These are phyloP conservation scores for Thyatira batis DNA, from an alignment of 2,888 invertebrate genomes.

Conservation along the genomic window DNA sequence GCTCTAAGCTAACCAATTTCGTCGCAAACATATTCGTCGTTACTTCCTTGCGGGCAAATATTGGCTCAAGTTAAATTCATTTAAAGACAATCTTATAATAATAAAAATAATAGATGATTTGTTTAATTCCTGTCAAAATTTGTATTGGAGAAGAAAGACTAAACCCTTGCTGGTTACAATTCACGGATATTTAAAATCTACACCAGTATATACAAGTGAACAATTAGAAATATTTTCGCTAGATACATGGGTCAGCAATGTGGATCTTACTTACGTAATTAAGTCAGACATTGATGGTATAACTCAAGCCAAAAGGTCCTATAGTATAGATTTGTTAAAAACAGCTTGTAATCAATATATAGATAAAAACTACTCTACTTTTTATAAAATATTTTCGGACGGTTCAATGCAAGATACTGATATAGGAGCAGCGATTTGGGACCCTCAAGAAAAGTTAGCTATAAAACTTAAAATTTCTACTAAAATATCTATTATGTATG, in stretches of 20 bases:
- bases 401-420: constrained; percentile 15
- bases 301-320: background rate
- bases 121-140: background rate
- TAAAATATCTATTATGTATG: no score
- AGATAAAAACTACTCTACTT: background rate
- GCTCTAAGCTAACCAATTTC: no score
- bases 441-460: no score
- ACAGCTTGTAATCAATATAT: background rate
- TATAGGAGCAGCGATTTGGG: no score
- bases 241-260: constrained; percentile 1
- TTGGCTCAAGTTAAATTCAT: background rate
- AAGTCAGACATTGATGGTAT: background rate
- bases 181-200: background rate
- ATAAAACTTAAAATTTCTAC: no score
- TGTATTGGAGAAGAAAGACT: constrained; percentile 15
- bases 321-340: background rate
- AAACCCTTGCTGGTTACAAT: constrained; percentile 9
- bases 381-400: constrained; percentile 15
- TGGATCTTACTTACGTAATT: constrained; percentile 3
- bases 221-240: constrained; percentile 5
- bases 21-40: constrained; percentile 14
- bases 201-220: constrained; percentile 8
- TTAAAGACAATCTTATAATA: background rate
- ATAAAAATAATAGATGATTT: background rate
- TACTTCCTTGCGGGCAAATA: constrained; percentile 17